phyloP scores from a whole-genome alignment of 2,888 invertebrate genomes.

The Apodemia zela region DNA sequence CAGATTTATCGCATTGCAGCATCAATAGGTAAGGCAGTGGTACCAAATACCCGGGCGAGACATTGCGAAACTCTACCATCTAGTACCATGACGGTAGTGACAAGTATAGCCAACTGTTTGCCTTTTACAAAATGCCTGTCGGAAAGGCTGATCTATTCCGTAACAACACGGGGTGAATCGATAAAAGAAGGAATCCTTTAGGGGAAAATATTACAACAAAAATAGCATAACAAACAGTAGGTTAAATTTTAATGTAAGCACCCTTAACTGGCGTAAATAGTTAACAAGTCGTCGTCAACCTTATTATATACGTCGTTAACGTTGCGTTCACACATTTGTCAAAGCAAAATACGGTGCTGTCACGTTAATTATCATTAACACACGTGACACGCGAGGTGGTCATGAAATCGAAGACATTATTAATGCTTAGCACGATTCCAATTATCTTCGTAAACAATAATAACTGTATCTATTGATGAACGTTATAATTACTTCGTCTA shows the following conservation, averaged over 20 bases:
- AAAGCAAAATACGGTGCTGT: conserved; percentile 12
- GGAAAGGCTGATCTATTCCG: no score
- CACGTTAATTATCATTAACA: conserved; percentile 11
- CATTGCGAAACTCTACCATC: no score
- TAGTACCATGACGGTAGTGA: no score
- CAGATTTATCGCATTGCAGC: no score
- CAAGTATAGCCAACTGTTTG: no score
- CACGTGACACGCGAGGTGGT: conserved; percentile 7
- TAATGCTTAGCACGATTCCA: conserved; percentile 5
- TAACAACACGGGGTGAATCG: no score
- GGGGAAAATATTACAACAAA: no score
- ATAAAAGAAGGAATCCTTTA: no score
- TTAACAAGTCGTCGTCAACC: not conserved
- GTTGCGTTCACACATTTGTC: conserved; percentile 12
- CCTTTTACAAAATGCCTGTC: no score
- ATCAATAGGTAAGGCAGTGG: no score
- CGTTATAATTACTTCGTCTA: no score
- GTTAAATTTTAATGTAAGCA: not conserved
- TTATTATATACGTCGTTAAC: conserved; percentile 1
- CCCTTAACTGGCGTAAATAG: not conserved
- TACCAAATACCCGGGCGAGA: no score
- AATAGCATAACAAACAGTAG: not conserved
- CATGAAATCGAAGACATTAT: conserved; percentile 10
- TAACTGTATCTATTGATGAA: not conserved
- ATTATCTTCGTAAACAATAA: conserved; percentile 3